Evolutionary conservation across 1,140 invertebrate genomes (phyloP), one percentile per base, ranked within the genome.

Genomic region (Papilio glaucus): DNA sequence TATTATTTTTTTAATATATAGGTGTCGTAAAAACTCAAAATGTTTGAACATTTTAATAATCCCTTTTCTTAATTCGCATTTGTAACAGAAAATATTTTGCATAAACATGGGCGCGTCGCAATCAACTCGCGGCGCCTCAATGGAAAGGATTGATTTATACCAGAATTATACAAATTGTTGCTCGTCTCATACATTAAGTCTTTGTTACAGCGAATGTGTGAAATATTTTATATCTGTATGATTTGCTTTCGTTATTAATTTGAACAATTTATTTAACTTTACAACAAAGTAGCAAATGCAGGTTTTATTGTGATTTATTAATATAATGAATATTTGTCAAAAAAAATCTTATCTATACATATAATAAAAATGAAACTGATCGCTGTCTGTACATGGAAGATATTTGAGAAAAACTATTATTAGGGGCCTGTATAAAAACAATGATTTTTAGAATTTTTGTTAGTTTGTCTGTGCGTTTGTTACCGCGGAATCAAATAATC

Each of bases 131-230:
- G 78, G 81, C 75, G 7, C 74, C 77, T 85, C 75, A 79, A 77
- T 82, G 72, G 73, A 33, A 15, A 42, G 62, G 61, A 72, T 73
- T 88, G 87, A 91, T 86, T 85, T 87, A 91, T 77, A 74, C 74
- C 65, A 15, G 77, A 81, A 87, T 91, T 91, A 91, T 91, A 85
- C 89, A 81, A 89, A 89, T 87, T 84, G 82, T 61, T 80, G 37
- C 60, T 49, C 79, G 76, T 81, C 61, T n/a, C 70, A 72, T 8
- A 60, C 67, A 71, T 79, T 80, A 53, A 63, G 21, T 38, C 79
- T 79, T 85, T 88, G 77, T 88, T 61, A 45, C 15, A 38, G 73
- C 75, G 65, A 80, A 74, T 60, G 76, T 77, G 72, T 85, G 74
- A 85, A 84, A 87, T 88, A 60, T 82, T 72, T n/a, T n/a, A 62